phyloP scores from a whole-genome alignment of 2,888 invertebrate species.

The Chrysolina haemoptera region DNA sequence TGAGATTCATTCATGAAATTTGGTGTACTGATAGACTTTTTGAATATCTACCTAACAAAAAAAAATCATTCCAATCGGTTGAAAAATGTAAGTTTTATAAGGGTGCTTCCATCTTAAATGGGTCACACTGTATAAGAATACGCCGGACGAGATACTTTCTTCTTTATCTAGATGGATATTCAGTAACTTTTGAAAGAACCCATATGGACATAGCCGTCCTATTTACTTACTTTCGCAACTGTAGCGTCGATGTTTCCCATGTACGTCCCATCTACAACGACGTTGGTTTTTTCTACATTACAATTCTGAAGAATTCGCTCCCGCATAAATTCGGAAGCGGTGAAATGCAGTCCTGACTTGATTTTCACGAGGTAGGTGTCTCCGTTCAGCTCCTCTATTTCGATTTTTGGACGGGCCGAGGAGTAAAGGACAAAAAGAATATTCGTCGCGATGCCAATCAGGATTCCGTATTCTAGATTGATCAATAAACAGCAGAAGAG shows the following conservation, averaged over 20 bases:
- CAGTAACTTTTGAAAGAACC: not conserved
- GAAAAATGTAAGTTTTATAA: too few species aligned
- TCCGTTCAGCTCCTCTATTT: constrained; percentile 62
- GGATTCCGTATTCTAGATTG: constrained; percentile 78
- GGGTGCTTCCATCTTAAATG: too few species aligned
- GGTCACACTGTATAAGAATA: too few species aligned
- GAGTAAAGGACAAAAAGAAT: constrained; percentile 72
- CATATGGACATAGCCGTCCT: too few species aligned
- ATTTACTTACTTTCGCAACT: constrained; percentile 72
- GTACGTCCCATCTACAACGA: constrained; percentile 72
- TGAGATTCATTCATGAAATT: too few species aligned
- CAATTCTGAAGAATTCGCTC: constrained; percentile 68
- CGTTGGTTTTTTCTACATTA: constrained; percentile 53
- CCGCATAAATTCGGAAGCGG: constrained; percentile 84
- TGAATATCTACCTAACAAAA: too few species aligned
- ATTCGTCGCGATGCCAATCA: constrained; percentile 73
- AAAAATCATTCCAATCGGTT: too few species aligned
- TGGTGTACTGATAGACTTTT: too few species aligned
- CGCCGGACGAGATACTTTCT: too few species aligned
- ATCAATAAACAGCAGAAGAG: constrained; percentile 74
- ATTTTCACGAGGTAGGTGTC: constrained; percentile 76
- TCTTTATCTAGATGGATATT: too few species aligned
- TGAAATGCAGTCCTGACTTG: constrained; percentile 82
- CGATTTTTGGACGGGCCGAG: constrained; percentile 70
- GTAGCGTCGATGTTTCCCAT: constrained; percentile 76